Conservation (phyloP, 2,113 vertebrate species). For the Ranitomeya imitator region DNA sequence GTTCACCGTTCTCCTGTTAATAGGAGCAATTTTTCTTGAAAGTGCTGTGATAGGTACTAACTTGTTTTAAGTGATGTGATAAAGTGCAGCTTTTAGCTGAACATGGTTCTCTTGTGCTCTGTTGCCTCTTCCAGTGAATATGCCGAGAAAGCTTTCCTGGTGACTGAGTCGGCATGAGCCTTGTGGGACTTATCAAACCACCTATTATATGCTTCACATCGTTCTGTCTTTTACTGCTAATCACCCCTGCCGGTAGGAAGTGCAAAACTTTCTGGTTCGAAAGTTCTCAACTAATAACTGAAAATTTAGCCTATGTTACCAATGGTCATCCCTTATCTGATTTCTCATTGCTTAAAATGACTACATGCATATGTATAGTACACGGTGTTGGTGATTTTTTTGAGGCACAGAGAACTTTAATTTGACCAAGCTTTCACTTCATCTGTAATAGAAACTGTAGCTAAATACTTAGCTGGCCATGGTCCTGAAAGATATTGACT, state of each 20-base stretch:
- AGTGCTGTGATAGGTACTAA: conserved; percentile 55
- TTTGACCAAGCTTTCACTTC: no score
- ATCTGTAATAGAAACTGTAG: no score
- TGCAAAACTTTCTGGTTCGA: conserved; percentile 36
- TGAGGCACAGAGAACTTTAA: no score
- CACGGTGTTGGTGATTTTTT: no score
- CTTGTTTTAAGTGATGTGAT: conserved; percentile 56
- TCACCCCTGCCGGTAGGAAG: conserved; percentile 38
- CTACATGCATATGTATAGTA: not conserved
- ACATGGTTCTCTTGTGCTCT: conserved; percentile 49
- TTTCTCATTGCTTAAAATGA: not conserved
- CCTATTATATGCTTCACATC: conserved; percentile 53
- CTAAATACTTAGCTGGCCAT: no score
- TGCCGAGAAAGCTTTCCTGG: conserved; percentile 49
- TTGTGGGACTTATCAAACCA: conserved; percentile 44
- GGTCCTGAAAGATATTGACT: no score
- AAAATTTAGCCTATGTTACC: not conserved
- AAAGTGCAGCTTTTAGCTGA: conserved; percentile 55
- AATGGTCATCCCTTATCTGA: not conserved
- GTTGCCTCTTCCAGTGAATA: conserved; percentile 44
- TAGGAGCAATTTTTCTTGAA: conserved; percentile 51
- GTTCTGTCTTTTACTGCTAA: conserved; percentile 55
- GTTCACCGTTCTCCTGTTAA: conserved; percentile 32
- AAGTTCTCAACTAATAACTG: conserved; percentile 17
- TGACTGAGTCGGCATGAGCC: conserved; percentile 44